phyloP scores from a whole-genome alignment of 2,888 invertebrate species.

The Nowickia ferox region DNA sequence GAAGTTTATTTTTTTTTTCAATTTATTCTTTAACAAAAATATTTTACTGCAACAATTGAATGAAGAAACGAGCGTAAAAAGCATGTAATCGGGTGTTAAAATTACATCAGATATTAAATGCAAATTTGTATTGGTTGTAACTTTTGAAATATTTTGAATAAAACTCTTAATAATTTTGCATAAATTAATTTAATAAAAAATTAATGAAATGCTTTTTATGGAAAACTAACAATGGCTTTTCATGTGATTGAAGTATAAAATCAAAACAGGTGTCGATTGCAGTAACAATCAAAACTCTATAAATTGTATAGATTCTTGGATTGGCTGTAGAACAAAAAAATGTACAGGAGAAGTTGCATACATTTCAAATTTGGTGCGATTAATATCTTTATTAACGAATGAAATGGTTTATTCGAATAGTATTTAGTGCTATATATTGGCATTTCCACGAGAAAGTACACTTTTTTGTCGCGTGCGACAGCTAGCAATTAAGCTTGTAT shows the following conservation, averaged over 20 bases:
- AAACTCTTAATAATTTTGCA: constrained; percentile 58
- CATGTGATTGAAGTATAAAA: constrained; percentile 29
- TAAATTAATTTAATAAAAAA: constrained; percentile 56
- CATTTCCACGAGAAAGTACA: too few relatives aligned
- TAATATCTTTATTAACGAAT: too few relatives aligned
- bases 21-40: constrained; percentile 20
- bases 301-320: background rate
- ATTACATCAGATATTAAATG: constrained; percentile 69
- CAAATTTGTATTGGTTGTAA: constrained; percentile 11
- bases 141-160: constrained; percentile 13
- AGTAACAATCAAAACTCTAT: background rate
- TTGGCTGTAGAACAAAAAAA: too few relatives aligned
- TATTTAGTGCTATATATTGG: too few relatives aligned
- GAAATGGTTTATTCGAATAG: too few relatives aligned
- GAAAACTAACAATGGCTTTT: constrained; percentile 42
- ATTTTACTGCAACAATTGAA: constrained; percentile 21
- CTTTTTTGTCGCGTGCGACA: too few relatives aligned
- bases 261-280: constrained; percentile 43
- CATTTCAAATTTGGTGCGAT: too few relatives aligned
- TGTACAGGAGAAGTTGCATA: too few relatives aligned
- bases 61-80: constrained; percentile 38
- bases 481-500: too few relatives aligned
- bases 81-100: constrained; percentile 65
- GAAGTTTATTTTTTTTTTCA: constrained; percentile 2
- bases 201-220: too few relatives aligned